Percentiles rank a stretch among this genome's conserved stretches.
Conservation (phyloP, 2,113 vertebrate species). For the Anhinga anhinga region DNA sequence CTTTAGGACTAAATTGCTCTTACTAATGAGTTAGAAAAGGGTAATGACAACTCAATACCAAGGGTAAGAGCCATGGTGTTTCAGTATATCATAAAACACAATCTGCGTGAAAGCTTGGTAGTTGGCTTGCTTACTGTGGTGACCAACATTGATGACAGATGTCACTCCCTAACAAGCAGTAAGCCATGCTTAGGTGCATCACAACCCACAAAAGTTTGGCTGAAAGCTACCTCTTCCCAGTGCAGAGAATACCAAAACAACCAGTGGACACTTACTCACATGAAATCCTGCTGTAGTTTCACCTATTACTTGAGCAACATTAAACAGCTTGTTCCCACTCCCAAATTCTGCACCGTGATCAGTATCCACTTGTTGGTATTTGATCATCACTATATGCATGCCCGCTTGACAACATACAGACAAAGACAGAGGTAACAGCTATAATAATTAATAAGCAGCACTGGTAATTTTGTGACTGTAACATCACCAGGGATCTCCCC, state of each 20-base stretch:
- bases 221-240: background rate
- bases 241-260: background rate
- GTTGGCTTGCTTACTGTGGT: background rate
- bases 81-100: background rate
- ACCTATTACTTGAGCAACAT: background rate
- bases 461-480: background rate
- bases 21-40: background rate
- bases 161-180: background rate
- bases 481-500: background rate
- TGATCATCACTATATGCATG: rapidly evolving
- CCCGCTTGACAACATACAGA: background rate
- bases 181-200: background rate
- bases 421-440: background rate
- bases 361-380: background rate
- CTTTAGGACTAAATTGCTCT: background rate
- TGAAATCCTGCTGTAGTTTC: background rate
- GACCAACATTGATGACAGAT: rapidly evolving
- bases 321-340: background rate
- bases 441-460: rapidly evolving
- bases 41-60: background rate
- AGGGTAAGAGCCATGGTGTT: background rate
- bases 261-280: background rate
- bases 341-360: background rate
- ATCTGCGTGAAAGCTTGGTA: background rate
- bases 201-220: background rate